These are phyloP conservation scores for Didymodactylos carnosus DNA, from an alignment of 2,888 invertebrate genomes.

Conservation along the genomic window DNA sequence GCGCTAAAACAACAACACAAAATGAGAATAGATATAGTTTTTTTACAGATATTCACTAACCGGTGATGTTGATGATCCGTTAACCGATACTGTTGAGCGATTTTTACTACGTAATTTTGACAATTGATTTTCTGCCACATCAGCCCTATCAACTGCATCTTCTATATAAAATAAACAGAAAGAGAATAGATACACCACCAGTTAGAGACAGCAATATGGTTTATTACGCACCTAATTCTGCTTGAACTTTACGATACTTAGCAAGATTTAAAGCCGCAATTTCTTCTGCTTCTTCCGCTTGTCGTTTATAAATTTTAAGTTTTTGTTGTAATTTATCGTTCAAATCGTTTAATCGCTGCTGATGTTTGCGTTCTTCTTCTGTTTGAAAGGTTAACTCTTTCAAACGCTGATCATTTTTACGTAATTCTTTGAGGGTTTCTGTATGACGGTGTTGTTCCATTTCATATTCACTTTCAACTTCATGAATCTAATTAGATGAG, in stretches of 20 bases:
- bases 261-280: slow-evolving; percentile 38
- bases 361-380: slow-evolving; percentile 98
- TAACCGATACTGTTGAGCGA: slow-evolving; percentile 15
- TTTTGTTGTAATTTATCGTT: slow-evolving; percentile 90
- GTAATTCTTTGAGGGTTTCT: slow-evolving; percentile 91
- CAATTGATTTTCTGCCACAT: slow-evolving; percentile 35
- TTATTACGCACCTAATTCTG: slow-evolving; percentile 31
- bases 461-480: slow-evolving; percentile 59
- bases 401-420: slow-evolving; percentile 82
- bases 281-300: slow-evolving; percentile 81
- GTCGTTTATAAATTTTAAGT: slow-evolving; percentile 99
- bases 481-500: slow-evolving; percentile 23
- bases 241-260: slow-evolving; percentile 39
- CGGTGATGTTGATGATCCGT: too few species aligned
- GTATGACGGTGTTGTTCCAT: slow-evolving; percentile 95
- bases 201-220: too few species aligned
- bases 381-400: slow-evolving; percentile 89
- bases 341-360: slow-evolving; percentile 96
- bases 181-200: too few species aligned
- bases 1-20: too few species aligned
- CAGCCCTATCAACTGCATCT: slow-evolving; percentile 39
- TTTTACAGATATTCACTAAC: too few species aligned
- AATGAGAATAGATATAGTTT: too few species aligned
- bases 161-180: slow-evolving; percentile 24
- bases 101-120: slow-evolving; percentile 35